Percentiles rank a stretch among this genome's conserved stretches.
phyloP scores from a whole-genome alignment of 2,888 invertebrate species.

The Tetrapedia diversipes region DNA sequence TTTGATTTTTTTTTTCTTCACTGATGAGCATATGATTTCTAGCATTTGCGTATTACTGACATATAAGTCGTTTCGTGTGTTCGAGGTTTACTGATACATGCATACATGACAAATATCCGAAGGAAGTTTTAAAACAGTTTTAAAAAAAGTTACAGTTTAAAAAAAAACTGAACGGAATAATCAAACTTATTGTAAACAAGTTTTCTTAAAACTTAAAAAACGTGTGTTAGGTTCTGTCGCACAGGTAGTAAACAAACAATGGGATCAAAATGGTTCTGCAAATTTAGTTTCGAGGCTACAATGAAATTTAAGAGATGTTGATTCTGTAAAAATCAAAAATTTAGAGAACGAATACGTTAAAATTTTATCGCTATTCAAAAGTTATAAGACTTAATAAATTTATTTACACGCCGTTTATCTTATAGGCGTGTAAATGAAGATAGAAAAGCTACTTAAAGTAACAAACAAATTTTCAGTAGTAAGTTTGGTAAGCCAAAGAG shows the following conservation, averaged over 20 bases:
- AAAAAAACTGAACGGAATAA: too few species aligned
- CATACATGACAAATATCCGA: conserved; percentile 11
- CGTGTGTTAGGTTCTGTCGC: background rate
- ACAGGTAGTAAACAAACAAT: conserved; percentile 22
- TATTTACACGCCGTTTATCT: conserved; percentile 32
- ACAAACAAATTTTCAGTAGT: conserved; percentile 31
- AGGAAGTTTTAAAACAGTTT: too few species aligned
- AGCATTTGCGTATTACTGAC: conserved; percentile 28
- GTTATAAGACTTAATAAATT: conserved; percentile 41
- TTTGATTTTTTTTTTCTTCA: conserved; percentile 29
- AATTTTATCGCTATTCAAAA: conserved; percentile 40
- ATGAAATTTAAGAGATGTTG: conserved; percentile 6
- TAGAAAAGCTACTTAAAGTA: conserved; percentile 38
- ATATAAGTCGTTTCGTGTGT: conserved; percentile 21
- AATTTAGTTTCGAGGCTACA: conserved; percentile 25
- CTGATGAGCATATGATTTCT: too few species aligned
- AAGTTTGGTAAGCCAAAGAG: conserved; percentile 53
- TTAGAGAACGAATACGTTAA: conserved; percentile 27
- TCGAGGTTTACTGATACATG: conserved; percentile 19
- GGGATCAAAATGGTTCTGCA: conserved; percentile 45
- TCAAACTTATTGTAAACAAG: conserved; percentile 26
- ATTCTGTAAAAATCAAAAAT: conserved; percentile 42
- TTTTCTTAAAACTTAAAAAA: conserved; percentile 9
- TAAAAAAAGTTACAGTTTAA: too few species aligned
- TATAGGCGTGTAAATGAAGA: conserved; percentile 45